These are phyloP conservation scores for Drosophila mettleri DNA, from an alignment of 2,888 invertebrate species.

Conservation along the genomic window DNA sequence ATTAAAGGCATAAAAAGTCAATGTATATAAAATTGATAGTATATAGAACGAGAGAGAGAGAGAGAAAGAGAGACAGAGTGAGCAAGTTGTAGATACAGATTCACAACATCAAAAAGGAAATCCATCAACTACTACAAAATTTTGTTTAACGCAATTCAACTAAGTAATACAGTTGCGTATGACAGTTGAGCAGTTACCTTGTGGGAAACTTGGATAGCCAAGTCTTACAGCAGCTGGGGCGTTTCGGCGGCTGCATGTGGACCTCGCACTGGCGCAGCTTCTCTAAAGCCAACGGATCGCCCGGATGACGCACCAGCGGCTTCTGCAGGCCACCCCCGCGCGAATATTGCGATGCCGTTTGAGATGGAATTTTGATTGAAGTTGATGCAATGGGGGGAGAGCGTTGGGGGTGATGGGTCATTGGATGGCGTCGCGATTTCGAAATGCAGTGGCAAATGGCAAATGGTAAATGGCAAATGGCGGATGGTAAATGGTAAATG, in stretches of 20 bases:
- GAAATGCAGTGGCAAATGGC: conserved; percentile 19
- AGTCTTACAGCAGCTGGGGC: conserved; percentile 95
- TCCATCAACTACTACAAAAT: conserved; percentile 80
- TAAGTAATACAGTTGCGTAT: conserved; percentile 40
- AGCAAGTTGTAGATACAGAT: conserved; percentile 68
- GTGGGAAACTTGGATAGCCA: conserved; percentile 98
- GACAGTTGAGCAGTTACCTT: conserved; percentile 85
- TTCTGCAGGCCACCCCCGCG: conserved; percentile 87
- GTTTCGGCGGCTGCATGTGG: conserved; percentile 92
- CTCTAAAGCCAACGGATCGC: conserved; percentile 90
- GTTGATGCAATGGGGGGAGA: conserved; percentile 61
- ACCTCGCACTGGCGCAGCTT: conserved; percentile 96
- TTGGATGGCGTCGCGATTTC: conserved; percentile 6
- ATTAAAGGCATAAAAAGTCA: conserved; percentile 69
- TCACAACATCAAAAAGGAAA: conserved; percentile 86
- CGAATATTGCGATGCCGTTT: conserved; percentile 78
- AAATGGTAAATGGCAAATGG: neutral
- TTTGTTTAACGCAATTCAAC: conserved; percentile 56
- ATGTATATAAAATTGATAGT: conserved; percentile 50
- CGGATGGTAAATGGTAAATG: neutral
- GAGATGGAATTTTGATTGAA: conserved; percentile 76
- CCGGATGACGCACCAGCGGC: conserved; percentile 93
- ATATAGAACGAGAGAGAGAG: conserved; percentile 58
- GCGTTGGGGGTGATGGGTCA: conserved; percentile 18
- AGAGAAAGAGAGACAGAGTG: conserved; percentile 58